Percentiles rank a stretch among this genome's conserved stretches.
Evolutionary conservation across 2,888 invertebrate genomes (phyloP).

Genomic region (Heterodera filipjevi): DNA sequence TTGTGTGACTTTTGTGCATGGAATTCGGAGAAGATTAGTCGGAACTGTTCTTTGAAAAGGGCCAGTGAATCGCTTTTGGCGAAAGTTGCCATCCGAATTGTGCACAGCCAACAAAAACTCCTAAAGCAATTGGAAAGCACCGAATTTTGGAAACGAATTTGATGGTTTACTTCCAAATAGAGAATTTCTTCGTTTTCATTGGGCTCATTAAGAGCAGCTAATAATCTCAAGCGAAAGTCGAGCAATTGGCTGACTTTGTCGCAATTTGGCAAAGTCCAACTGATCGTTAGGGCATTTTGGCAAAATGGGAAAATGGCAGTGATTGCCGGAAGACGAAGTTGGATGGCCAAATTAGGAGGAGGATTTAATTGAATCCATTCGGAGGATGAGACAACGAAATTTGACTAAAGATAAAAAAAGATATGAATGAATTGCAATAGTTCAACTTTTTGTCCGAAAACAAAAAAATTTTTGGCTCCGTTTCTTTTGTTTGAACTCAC

Average conservation of each 20-base stretch:
- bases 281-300: slow-evolving; percentile 46
- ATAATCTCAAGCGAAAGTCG: slow-evolving; percentile 52
- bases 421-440: neutral
- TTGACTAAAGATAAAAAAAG: neutral
- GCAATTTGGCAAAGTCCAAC: slow-evolving; percentile 49
- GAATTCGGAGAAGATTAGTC: slow-evolving; percentile 32
- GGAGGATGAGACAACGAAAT: neutral
- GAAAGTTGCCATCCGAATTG: neutral
- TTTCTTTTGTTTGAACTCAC: neutral
- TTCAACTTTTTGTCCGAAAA: too few species aligned
- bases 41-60: neutral
- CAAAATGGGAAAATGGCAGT: slow-evolving; percentile 54
- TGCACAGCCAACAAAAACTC: neutral
- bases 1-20: slow-evolving; percentile 25
- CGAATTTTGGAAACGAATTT: neutral
- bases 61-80: neutral
- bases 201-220: slow-evolving; percentile 45
- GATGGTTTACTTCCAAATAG: slow-evolving; percentile 40
- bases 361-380: neutral
- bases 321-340: neutral
- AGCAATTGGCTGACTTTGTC: neutral
- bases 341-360: neutral
- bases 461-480: too few species aligned
- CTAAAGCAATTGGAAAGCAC: neutral
- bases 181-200: slow-evolving; percentile 37